Percentiles rank a stretch among this genome's conserved stretches.
Evolutionary conservation across 2,113 vertebrate genomes (phyloP).

Genomic region (Dendrocopos noguchii): DNA sequence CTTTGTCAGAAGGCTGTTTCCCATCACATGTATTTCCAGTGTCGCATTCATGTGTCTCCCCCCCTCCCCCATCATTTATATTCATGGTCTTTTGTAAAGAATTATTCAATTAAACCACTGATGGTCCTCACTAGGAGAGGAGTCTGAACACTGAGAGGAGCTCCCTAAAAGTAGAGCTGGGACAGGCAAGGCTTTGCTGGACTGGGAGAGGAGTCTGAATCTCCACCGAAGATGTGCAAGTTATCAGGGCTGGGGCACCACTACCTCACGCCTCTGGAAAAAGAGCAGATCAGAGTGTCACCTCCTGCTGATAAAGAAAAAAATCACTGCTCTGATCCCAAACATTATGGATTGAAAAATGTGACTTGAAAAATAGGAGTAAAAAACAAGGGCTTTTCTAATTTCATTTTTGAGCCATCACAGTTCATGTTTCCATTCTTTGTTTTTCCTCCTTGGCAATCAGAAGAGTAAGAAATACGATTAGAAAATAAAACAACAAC

Average conservation of each 20-base stretch:
- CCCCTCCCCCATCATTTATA: slow-evolving; percentile 40
- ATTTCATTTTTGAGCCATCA: slow-evolving; percentile 42
- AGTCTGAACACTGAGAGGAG: background rate
- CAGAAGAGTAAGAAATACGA: slow-evolving; percentile 35
- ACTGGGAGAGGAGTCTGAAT: background rate
- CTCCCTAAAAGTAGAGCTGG: background rate
- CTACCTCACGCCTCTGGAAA: background rate
- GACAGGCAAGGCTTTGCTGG: background rate
- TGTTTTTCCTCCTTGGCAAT: background rate
- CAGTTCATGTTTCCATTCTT: background rate
- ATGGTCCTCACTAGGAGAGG: background rate
- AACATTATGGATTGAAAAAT: background rate
- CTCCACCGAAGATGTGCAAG: background rate
- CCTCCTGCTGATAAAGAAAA: background rate
- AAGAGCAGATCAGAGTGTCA: background rate
- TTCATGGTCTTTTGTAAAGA: slow-evolving; percentile 53
- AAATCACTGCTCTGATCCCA: background rate
- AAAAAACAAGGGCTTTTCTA: background rate
- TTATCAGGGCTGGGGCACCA: background rate
- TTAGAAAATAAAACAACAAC: slow-evolving; percentile 8
- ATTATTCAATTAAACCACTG: background rate
- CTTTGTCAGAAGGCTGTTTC: background rate
- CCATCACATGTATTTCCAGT: background rate
- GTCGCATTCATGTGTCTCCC: background rate
- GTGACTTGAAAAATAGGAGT: slow-evolving; percentile 16